phyloP scores from a whole-genome alignment of 2,797 vertebrate genomes.

The Euthynnus affinis region DNA sequence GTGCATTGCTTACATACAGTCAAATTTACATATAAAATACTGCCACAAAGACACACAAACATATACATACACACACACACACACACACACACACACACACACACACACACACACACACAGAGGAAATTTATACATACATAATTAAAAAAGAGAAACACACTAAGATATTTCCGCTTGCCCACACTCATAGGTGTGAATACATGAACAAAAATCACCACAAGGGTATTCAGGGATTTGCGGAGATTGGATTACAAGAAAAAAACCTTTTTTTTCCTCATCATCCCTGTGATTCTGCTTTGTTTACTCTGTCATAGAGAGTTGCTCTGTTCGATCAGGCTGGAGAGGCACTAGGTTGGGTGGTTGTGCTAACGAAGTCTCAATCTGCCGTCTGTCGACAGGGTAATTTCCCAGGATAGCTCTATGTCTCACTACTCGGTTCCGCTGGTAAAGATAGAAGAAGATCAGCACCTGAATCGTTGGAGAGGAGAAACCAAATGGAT shows the following conservation, averaged over 20 bases:
- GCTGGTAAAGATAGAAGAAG: constrained; percentile 62
- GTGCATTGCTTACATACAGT: constrained; percentile 4
- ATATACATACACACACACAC: too few relatives aligned
- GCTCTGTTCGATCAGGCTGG: constrained; percentile 71
- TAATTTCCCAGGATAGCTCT: constrained; percentile 81
- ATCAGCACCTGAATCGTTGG: constrained; percentile 68
- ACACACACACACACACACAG: background rate
- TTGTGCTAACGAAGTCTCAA: constrained; percentile 79
- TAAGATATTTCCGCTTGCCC: constrained; percentile 10
- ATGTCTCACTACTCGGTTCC: constrained; percentile 63
- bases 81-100: too few relatives aligned
- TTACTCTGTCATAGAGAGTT: constrained; percentile 71
- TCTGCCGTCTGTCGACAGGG: constrained; percentile 77
- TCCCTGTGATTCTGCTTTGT: constrained; percentile 72
- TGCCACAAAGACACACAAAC: background rate
- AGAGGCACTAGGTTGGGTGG: constrained; percentile 66
- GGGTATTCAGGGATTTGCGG: constrained; percentile 35
- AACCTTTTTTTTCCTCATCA: constrained; percentile 41
- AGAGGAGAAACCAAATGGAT: constrained; percentile 57
- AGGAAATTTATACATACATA: constrained; percentile 12
- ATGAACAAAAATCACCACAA: constrained; percentile 26
- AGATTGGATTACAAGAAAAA: constrained; percentile 51
- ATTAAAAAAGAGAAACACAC: constrained; percentile 44
- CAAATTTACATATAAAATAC: constrained; percentile 15
- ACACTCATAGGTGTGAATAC: constrained; percentile 28